Evolutionary conservation across 2,888 invertebrate species (phyloP).

Genomic region (Pyrrhia umbra): DNA sequence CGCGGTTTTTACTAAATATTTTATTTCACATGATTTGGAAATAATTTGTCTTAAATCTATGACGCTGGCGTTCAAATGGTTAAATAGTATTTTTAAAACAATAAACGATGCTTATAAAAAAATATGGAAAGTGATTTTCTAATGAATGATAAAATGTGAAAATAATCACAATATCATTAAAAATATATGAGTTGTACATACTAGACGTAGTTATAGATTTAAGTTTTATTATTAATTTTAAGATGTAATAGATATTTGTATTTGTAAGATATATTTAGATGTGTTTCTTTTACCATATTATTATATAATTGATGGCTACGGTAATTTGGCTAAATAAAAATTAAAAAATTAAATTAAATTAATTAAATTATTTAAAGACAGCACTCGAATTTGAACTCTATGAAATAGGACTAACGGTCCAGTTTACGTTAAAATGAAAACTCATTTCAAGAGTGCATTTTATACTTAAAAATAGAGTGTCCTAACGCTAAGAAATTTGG

Average conservation of each 20-base stretch:
- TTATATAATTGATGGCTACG: constrained; percentile 63
- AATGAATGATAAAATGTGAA: constrained; percentile 48
- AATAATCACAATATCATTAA: constrained; percentile 73
- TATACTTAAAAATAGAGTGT: not conserved
- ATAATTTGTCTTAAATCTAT: constrained; percentile 20
- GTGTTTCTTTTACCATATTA: constrained; percentile 85
- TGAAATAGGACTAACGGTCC: too few species aligned
- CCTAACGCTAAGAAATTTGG: not conserved
- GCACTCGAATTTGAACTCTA: too few species aligned
- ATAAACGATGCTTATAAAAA: constrained; percentile 31
- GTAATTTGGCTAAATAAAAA: constrained; percentile 47
- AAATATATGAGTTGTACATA: constrained; percentile 81
- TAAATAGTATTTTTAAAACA: constrained; percentile 42
- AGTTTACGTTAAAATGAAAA: not conserved
- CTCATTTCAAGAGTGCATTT: constrained; percentile 11
- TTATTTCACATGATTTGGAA: constrained; percentile 23
- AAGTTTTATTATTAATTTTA: constrained; percentile 79
- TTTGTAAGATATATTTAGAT: constrained; percentile 85
- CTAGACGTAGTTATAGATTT: constrained; percentile 74
- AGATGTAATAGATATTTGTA: constrained; percentile 79
- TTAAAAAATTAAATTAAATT: too few species aligned
- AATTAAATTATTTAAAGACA: too few species aligned
- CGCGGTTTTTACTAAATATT: constrained; percentile 6
- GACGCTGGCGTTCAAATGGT: constrained; percentile 61
- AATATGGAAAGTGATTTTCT: constrained; percentile 43